phyloP scores from a whole-genome alignment of 2,888 invertebrate genomes.

The Celastrina argiolus region DNA sequence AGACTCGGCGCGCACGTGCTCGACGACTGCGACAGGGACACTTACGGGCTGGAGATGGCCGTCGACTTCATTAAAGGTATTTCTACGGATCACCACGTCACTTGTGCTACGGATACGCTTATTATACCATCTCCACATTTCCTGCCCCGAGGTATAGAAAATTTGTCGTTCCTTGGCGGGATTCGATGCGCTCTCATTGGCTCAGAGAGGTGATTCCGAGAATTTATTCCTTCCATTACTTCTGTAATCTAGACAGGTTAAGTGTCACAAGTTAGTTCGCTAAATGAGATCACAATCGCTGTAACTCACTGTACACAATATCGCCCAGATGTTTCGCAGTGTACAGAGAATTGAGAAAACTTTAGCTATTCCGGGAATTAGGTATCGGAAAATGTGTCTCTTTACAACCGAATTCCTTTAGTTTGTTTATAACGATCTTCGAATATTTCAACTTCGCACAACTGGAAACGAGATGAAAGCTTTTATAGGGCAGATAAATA shows the following conservation, averaged over 20 bases:
- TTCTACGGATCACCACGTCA: too few relatives aligned
- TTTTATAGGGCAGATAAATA: neutral
- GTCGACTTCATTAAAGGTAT: slow-evolving; percentile 94
- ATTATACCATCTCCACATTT: neutral
- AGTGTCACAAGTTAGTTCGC: neutral
- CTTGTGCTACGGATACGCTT: too few relatives aligned
- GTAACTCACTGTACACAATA: neutral
- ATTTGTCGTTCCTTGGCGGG: neutral
- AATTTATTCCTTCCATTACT: neutral
- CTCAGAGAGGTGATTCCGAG: neutral
- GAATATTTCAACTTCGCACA: neutral
- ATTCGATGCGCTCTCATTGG: neutral
- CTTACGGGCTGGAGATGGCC: slow-evolving; percentile 94
- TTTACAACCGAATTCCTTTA: neutral
- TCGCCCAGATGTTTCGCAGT: neutral
- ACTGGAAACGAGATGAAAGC: neutral
- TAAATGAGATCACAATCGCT: neutral
- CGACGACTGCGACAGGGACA: slow-evolving; percentile 95
- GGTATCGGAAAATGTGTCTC: neutral
- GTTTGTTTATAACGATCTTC: neutral
- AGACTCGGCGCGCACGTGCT: slow-evolving; percentile 89
- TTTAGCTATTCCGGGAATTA: neutral
- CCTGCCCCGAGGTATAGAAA: neutral
- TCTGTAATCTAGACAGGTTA: neutral
- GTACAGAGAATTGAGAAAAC: neutral